Evolutionary conservation across 2,888 invertebrate species (phyloP).

Genomic region (Tinea pellionella): DNA sequence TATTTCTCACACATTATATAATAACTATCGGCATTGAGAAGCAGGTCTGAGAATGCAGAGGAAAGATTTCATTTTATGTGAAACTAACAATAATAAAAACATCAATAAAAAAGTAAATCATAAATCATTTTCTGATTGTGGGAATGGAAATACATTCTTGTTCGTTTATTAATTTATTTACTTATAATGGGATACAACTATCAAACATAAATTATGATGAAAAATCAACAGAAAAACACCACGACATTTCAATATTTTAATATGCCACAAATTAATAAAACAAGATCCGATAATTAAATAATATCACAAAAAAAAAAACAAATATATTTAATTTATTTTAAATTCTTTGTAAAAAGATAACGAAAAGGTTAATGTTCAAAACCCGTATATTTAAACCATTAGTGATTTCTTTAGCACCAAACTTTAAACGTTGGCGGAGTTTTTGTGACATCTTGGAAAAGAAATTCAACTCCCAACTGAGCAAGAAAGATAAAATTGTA

Average conservation of each 20-base stretch:
- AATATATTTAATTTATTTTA: no score
- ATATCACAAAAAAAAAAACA: no score
- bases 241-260: no score
- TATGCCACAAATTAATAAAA: no score
- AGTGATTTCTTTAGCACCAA: conserved; percentile 6
- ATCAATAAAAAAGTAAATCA: background rate
- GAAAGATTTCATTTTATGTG: background rate
- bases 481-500: conserved; percentile 16
- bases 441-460: conserved; percentile 15
- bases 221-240: no score
- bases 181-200: no score
- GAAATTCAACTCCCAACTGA: conserved; percentile 9
- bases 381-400: background rate
- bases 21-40: background rate
- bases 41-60: background rate
- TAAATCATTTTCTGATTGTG: background rate
- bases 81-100: background rate
- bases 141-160: no score
- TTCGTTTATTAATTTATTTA: no score
- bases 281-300: no score
- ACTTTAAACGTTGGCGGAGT: conserved; percentile 15
- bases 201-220: no score
- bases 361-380: background rate
- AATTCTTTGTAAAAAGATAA: background rate
- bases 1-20: background rate